A percentile compares a stretch with the other conserved stretches of the same genome.
These are phyloP conservation scores for Oreonectes daqikongensis DNA, from an alignment of 2,797 vertebrate genomes.

Conservation along the genomic window DNA sequence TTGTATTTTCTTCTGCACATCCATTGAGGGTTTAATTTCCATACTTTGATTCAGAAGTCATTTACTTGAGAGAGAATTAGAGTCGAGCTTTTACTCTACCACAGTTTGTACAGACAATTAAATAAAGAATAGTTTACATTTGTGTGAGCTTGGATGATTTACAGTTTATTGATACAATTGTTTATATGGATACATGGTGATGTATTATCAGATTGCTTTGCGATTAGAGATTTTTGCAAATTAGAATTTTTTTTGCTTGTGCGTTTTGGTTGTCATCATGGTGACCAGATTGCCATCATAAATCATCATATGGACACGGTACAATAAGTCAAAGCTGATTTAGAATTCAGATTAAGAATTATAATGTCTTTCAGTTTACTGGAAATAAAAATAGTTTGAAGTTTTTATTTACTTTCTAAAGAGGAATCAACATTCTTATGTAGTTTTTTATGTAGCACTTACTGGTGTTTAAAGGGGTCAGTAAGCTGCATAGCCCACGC, in stretches of 20 bases:
- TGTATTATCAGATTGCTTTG: neutral
- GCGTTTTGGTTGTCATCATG: too few species aligned
- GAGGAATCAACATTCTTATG: neutral
- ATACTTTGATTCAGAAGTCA: conserved; percentile 7
- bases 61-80: conserved; percentile 20
- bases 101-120: conserved; percentile 9
- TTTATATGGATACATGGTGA: neutral
- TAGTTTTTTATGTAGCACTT: neutral
- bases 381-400: neutral
- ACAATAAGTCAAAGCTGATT: neutral
- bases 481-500: neutral
- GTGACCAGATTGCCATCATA: too few species aligned
- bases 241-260: neutral
- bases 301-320: too few species aligned
- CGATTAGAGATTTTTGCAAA: neutral
- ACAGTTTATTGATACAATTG: conserved; percentile 12
- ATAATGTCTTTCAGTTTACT: neutral
- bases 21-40: conserved; percentile 11
- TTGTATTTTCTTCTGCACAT: conserved; percentile 22
- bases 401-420: too few species aligned
- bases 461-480: neutral
- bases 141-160: neutral
- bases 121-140: conserved; percentile 27
- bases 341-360: too few species aligned
- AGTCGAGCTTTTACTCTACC: neutral